Conservation (phyloP, 2,888 invertebrate species). For the Micoletzkya japonica region DNA sequence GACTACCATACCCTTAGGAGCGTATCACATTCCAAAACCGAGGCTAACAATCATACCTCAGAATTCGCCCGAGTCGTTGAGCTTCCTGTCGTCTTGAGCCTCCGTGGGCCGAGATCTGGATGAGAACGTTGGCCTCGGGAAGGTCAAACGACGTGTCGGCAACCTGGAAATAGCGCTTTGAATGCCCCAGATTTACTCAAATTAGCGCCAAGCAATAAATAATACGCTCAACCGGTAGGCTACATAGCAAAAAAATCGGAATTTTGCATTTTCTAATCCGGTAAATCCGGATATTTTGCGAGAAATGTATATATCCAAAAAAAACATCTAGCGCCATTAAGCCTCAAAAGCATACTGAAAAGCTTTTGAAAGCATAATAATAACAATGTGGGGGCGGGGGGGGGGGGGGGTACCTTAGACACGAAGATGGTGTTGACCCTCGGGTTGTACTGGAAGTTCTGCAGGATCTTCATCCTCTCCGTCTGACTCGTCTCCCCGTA, state of each 20-base stretch:
- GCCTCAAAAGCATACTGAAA: too few relatives aligned
- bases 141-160: constrained; percentile 99
- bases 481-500: constrained; percentile 92
- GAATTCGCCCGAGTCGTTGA: constrained; percentile 90
- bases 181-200: too few relatives aligned
- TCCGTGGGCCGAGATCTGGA: constrained; percentile 98
- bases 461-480: constrained; percentile 94
- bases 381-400: too few relatives aligned
- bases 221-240: too few relatives aligned
- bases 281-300: neutral
- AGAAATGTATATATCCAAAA: neutral
- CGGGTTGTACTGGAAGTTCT: constrained; percentile 97
- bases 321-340: too few relatives aligned
- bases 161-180: constrained; percentile 67
- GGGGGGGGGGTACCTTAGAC: constrained; percentile 89
- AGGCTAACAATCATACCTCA: constrained; percentile 69
- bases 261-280: neutral
- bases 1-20: neutral
- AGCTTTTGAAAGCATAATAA: too few relatives aligned
- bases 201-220: neutral
- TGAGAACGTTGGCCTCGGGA: constrained; percentile 96
- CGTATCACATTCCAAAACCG: neutral
- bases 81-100: constrained; percentile 97
- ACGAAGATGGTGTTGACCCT: constrained; percentile 99
- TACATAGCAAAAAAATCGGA: neutral